Percentiles rank a stretch among this genome's conserved stretches.
Conservation (phyloP, 1,140 invertebrate genomes). For the Steinernema feltiae region DNA sequence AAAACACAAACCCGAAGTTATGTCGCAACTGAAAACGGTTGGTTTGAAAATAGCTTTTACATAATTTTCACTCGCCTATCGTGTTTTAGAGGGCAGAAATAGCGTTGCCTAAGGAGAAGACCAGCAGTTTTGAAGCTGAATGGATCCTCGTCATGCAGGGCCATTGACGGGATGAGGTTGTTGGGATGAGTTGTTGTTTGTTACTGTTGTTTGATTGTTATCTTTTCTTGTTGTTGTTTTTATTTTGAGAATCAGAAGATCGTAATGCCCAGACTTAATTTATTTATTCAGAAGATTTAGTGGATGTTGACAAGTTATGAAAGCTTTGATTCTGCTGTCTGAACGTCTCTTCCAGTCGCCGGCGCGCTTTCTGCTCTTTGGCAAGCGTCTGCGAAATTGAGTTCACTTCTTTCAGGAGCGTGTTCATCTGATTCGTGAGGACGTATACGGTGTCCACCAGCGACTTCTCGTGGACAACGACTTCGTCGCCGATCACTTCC, state of each 20-base stretch:
- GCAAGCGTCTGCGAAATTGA: constrained; percentile 37
- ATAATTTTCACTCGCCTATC: not conserved
- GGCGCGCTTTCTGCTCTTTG: constrained; percentile 44
- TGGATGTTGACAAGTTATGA: not conserved
- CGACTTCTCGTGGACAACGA: constrained; percentile 64
- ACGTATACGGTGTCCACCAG: constrained; percentile 69
- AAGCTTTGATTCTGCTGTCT: constrained; percentile 23
- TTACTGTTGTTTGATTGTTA: not conserved
- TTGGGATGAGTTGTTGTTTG: not conserved
- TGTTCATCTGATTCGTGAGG: constrained; percentile 66
- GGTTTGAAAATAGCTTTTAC: not conserved
- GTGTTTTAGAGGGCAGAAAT: not conserved
- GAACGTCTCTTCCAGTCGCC: constrained; percentile 42
- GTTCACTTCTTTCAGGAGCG: constrained; percentile 47
- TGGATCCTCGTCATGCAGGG: not conserved
- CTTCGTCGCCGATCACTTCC: constrained; percentile 60
- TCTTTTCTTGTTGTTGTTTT: not conserved
- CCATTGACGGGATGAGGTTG: not conserved
- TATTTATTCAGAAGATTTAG: not conserved
- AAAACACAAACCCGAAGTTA: not conserved
- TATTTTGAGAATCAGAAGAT: too few species aligned
- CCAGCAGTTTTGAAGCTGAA: not conserved
- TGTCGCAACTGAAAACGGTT: not conserved
- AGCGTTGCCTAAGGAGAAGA: not conserved
- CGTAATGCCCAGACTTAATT: too few species aligned